Conservation (phyloP, 2,113 vertebrate genomes). For the Xerus inauris region DNA sequence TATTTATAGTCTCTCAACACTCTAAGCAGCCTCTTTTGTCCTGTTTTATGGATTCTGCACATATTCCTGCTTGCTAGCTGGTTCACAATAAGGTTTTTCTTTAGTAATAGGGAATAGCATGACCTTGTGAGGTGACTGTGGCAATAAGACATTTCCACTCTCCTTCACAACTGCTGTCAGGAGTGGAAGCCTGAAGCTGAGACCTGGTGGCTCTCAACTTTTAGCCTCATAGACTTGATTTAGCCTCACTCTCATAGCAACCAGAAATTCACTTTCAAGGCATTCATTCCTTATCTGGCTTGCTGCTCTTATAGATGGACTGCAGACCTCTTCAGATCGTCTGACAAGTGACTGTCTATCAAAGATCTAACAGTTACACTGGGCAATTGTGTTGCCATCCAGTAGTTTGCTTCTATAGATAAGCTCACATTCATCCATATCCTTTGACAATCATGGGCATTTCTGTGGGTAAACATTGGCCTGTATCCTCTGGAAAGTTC, state of each 20-base stretch:
- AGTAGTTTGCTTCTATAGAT: not conserved
- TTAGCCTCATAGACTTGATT: not conserved
- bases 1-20: not conserved
- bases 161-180: not conserved
- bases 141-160: not conserved
- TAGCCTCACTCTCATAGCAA: not conserved
- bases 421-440: fast-evolving
- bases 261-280: no score
- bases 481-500: not conserved
- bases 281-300: not conserved
- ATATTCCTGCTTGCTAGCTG: not conserved
- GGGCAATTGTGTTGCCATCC: not conserved
- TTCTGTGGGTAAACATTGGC: not conserved
- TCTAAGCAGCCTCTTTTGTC: not conserved
- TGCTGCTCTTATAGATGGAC: not conserved
- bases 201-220: fast-evolving
- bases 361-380: not conserved
- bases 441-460: not conserved
- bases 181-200: not conserved
- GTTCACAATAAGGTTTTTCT: not conserved
- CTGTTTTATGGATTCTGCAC: not conserved
- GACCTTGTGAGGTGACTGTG: fast-evolving
- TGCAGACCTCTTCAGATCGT: not conserved
- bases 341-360: not conserved
- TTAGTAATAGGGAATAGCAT: not conserved